Percentiles rank a stretch among this genome's conserved stretches.
Conservation (phyloP, 2,888 invertebrate species). For the Lysandra bellargus region DNA sequence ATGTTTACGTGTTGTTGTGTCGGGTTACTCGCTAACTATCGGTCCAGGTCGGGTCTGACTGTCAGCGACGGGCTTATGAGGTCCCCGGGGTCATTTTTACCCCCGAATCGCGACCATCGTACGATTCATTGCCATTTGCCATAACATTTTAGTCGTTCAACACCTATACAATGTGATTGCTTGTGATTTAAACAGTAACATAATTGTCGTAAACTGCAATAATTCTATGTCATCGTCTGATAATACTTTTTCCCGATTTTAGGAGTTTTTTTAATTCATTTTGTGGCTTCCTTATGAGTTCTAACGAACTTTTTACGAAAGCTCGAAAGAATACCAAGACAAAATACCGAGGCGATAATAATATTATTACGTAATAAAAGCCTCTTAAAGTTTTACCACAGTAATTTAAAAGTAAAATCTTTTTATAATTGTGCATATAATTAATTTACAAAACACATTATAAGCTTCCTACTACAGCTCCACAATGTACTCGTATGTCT, state of each 20-base stretch:
- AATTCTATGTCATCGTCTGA: too few species aligned
- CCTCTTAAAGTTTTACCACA: too few species aligned
- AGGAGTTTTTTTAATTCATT: too few species aligned
- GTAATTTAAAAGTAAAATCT: background rate
- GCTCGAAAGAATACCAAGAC: too few species aligned
- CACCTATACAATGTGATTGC: background rate
- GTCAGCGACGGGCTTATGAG: background rate
- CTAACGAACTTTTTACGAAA: too few species aligned
- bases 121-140: background rate
- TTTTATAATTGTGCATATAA: background rate
- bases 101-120: background rate
- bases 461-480: background rate
- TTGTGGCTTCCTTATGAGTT: too few species aligned
- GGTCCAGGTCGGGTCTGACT: background rate
- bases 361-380: too few species aligned
- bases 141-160: background rate
- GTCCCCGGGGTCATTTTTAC: conserved; percentile 14
- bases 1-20: background rate
- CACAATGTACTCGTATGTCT: background rate
- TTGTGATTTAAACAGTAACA: background rate
- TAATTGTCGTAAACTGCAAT: too few species aligned
- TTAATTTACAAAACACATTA: background rate
- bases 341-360: too few species aligned
- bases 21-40: background rate
- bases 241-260: too few species aligned